These are phyloP conservation scores for Desmophyllum pertusum DNA, from an alignment of 92 coral and sea anemone genomes.

Conservation along the genomic window DNA sequence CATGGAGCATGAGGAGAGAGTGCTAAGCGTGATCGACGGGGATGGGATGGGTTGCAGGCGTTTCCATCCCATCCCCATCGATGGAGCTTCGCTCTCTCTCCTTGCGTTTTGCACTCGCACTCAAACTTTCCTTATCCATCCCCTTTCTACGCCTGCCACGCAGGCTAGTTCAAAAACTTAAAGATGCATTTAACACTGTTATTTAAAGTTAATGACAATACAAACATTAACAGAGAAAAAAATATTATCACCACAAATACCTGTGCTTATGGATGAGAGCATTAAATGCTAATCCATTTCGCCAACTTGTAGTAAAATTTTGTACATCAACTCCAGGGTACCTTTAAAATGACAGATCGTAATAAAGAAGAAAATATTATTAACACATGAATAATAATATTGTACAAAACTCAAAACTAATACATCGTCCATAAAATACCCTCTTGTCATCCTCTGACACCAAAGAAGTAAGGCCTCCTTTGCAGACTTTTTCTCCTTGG, in stretches of 20 bases:
- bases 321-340: constrained; percentile 96
- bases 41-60: too few relatives aligned
- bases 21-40: too few relatives aligned
- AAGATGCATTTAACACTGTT: too few relatives aligned
- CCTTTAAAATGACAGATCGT: constrained; percentile 32
- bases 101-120: too few relatives aligned
- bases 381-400: neutral
- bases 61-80: too few relatives aligned
- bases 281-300: constrained; percentile 97
- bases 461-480: constrained; percentile 95
- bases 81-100: too few relatives aligned
- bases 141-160: too few relatives aligned
- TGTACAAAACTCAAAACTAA: neutral
- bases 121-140: too few relatives aligned
- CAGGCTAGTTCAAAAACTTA: too few relatives aligned
- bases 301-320: constrained; percentile 97
- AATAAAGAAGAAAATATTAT: neutral
- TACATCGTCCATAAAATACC: constrained; percentile 61
- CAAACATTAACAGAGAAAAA: neutral
- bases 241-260: constrained; percentile 21
- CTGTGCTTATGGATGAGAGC: constrained; percentile 98
- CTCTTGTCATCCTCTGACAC: constrained; percentile 99
- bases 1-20: too few relatives aligned
- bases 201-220: neutral
- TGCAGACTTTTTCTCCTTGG: constrained; percentile 94